phyloP scores from a whole-genome alignment of 2,888 invertebrate species.

The Pantelozetes paolii region DNA sequence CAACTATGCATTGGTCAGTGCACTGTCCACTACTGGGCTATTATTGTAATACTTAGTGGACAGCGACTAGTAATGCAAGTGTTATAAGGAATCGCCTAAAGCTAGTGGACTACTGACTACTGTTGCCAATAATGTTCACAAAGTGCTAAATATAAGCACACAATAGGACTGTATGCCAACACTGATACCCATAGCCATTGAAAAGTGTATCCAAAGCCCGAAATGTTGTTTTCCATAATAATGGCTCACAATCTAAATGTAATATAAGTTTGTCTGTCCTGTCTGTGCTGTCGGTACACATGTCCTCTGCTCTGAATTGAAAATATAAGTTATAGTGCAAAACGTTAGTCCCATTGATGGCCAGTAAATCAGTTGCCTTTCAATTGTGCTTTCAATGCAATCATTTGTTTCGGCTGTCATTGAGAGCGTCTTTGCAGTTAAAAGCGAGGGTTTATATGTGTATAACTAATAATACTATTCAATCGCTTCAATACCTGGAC shows the following conservation, averaged over 20 bases:
- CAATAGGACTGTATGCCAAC: neutral
- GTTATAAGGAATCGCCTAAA: neutral
- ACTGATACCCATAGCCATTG: neutral
- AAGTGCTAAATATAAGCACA: neutral
- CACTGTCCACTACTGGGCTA: neutral
- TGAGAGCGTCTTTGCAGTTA: neutral
- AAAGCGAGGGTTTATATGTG: neutral
- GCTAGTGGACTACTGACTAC: neutral
- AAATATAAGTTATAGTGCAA: neutral
- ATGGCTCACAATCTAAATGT: constrained; percentile 11
- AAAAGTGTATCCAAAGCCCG: neutral
- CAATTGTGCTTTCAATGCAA: constrained; percentile 8
- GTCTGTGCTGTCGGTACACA: constrained; percentile 14
- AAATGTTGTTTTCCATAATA: constrained; percentile 23
- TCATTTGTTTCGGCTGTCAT: constrained; percentile 29
- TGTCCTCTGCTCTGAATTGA: neutral
- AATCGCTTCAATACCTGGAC: neutral
- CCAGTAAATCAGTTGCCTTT: constrained; percentile 7
- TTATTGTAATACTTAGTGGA: no score
- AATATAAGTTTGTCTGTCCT: neutral
- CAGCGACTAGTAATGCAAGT: neutral
- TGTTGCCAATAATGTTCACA: no score
- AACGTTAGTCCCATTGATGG: neutral
- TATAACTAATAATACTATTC: neutral
- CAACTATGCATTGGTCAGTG: neutral